Evolutionary conservation across 2,888 invertebrate species (phyloP).

Genomic region (Drosophila neonasuta): DNA sequence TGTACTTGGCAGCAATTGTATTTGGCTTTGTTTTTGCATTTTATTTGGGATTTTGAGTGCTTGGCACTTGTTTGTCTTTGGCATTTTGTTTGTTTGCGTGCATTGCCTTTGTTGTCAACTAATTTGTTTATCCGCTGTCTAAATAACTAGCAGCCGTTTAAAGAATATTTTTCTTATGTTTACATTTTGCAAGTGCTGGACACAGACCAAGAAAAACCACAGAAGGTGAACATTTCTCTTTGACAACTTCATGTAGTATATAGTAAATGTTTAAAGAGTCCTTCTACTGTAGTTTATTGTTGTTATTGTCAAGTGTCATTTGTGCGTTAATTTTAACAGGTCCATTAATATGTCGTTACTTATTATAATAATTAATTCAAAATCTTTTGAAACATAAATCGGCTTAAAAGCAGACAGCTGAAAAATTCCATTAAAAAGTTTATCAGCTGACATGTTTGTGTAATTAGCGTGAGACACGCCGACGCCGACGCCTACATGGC

Average conservation of each 20-base stretch:
- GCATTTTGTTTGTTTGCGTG: conserved; percentile 60
- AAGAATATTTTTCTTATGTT: conserved; percentile 31
- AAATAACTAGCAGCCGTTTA: conserved; percentile 53
- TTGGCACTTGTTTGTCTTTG: conserved; percentile 61
- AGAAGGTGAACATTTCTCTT: not conserved
- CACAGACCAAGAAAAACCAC: not conserved
- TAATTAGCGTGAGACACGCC: conserved; percentile 51
- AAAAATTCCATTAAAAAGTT: conserved; percentile 65
- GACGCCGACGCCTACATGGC: conserved; percentile 23
- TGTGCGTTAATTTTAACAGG: conserved; percentile 3
- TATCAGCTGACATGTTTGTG: conserved; percentile 53
- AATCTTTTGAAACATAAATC: conserved; percentile 56
- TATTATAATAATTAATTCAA: conserved; percentile 70
- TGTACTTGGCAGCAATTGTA: conserved; percentile 45
- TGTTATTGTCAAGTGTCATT: conserved; percentile 2
- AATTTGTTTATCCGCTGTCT: conserved; percentile 68
- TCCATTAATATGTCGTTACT: conserved; percentile 67
- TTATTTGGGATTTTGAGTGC: conserved; percentile 24
- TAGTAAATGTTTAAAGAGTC: conserved; percentile 4
- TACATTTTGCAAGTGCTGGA: conserved; percentile 22
- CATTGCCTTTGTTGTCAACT: conserved; percentile 62
- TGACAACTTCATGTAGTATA: conserved; percentile 1
- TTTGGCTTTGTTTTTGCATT: conserved; percentile 17
- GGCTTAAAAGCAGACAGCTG: conserved; percentile 67
- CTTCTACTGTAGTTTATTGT: not conserved